A percentile compares a stretch with the other conserved stretches of the same genome.
These are phyloP conservation scores for Neoaliturus tenellus DNA, from an alignment of 2,888 invertebrate species.

Conservation along the genomic window DNA sequence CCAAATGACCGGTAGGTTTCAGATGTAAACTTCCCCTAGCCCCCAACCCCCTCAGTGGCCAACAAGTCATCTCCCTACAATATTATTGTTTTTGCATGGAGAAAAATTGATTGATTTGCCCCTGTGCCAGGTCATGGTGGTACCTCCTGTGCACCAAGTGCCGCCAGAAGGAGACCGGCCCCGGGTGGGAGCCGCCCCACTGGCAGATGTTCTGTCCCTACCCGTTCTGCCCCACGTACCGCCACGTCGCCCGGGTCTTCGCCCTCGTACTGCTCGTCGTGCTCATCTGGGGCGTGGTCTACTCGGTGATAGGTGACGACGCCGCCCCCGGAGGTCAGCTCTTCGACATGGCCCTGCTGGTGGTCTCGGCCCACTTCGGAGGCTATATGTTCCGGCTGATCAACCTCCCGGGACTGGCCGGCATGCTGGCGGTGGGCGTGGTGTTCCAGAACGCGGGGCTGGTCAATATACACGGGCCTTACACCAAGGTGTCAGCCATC, in stretches of 20 bases:
- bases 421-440: slow-evolving; percentile 91
- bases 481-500: slow-evolving; percentile 80
- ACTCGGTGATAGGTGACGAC: slow-evolving; percentile 84
- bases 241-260: slow-evolving; percentile 87
- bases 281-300: slow-evolving; percentile 85
- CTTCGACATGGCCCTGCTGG: slow-evolving; percentile 84
- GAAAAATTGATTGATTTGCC: no score
- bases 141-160: slow-evolving; percentile 88
- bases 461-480: slow-evolving; percentile 82
- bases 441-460: slow-evolving; percentile 84
- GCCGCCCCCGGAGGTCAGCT: slow-evolving; percentile 91
- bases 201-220: slow-evolving; percentile 90
- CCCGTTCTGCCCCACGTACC: slow-evolving; percentile 89
- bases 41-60: no score
- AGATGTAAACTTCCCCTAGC: no score
- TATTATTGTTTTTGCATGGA: no score
- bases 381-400: slow-evolving; percentile 79
- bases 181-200: slow-evolving; percentile 88
- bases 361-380: slow-evolving; percentile 87
- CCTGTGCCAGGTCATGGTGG: slow-evolving; percentile 84
- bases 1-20: no score
- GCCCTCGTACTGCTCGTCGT: slow-evolving; percentile 84
- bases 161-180: slow-evolving; percentile 82
- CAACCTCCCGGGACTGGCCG: slow-evolving; percentile 89
- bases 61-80: no score